Evolutionary conservation across 2,888 invertebrate species (phyloP).

Genomic region (Zaprionus obscuricornis): DNA sequence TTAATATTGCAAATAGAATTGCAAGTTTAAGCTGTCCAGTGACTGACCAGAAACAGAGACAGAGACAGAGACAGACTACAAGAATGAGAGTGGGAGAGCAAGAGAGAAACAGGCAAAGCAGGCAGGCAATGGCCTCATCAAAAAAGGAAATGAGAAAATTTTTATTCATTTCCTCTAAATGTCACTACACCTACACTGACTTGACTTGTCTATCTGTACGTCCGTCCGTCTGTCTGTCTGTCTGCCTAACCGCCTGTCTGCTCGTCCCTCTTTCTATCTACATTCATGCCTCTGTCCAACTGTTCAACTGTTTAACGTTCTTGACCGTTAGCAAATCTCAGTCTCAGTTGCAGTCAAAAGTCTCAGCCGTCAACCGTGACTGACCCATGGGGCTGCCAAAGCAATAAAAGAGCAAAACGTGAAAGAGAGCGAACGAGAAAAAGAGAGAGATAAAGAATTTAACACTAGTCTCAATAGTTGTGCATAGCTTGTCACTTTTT

Average conservation of each 20-base stretch:
- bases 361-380: no score
- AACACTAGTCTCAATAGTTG: no score
- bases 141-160: conserved; percentile 73
- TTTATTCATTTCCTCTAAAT: conserved; percentile 68
- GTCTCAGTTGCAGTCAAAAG: background rate
- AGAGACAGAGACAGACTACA: no score
- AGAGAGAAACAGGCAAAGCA: background rate
- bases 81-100: no score
- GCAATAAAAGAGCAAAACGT: background rate
- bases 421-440: background rate
- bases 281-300: no score
- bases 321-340: conserved; percentile 32
- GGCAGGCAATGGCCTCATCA: conserved; percentile 28
- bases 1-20: background rate
- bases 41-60: conserved; percentile 12
- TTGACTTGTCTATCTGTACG: conserved; percentile 2
- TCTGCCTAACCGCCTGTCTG: background rate
- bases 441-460: no score
- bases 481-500: conserved; percentile 1
- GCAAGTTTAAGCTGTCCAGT: conserved; percentile 19
- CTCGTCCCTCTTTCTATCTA: no score
- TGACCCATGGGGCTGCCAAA: background rate
- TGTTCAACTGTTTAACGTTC: no score
- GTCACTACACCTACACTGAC: conserved; percentile 58
- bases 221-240: background rate